A percentile compares a stretch with the other conserved stretches of the same genome.
Evolutionary conservation across 1,140 invertebrate genomes (phyloP).

Genomic region (Drosophila yakuba): DNA sequence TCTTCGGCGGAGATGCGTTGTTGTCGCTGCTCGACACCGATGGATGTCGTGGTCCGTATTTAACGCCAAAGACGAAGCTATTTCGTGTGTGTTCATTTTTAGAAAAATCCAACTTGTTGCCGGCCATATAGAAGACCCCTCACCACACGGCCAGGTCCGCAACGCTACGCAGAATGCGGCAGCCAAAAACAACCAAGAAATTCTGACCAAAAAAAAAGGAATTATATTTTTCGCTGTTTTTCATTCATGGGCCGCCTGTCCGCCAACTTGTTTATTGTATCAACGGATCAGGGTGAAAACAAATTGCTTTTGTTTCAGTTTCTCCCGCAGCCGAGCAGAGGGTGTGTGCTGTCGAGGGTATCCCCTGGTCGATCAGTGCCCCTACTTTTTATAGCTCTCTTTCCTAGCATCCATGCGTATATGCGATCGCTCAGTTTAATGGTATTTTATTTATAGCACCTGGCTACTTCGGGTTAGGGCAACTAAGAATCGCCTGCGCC

Average conservation of each 20-base stretch:
- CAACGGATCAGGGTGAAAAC: constrained; percentile 30
- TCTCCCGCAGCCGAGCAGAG: neutral
- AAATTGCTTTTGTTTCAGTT: constrained; percentile 11
- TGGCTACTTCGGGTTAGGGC: constrained; percentile 66
- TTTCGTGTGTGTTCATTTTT: constrained; percentile 80
- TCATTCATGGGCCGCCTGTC: constrained; percentile 61
- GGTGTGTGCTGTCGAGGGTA: constrained; percentile 1
- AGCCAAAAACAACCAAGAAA: constrained; percentile 20
- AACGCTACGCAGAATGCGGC: constrained; percentile 24
- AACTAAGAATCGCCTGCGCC: constrained; percentile 55
- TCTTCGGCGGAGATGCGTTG: constrained; percentile 69
- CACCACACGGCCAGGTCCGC: constrained; percentile 18
- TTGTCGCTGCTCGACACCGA: constrained; percentile 49
- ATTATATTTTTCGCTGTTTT: constrained; percentile 22
- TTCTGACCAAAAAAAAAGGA: constrained; percentile 14
- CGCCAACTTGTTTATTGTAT: constrained; percentile 12
- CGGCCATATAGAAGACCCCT: constrained; percentile 64
- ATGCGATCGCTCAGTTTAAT: constrained; percentile 50
- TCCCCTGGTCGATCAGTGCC: constrained; percentile 7
- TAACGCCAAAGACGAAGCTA: constrained; percentile 82
- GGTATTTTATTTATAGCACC: constrained; percentile 63
- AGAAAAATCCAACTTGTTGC: constrained; percentile 83
- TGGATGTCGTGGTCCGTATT: constrained; percentile 57
- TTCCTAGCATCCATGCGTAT: constrained; percentile 43
- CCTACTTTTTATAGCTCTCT: neutral